Evolutionary conservation across 2,113 vertebrate species (phyloP), one percentile per base, ranked within the genome.

Genomic region (Macaca nemestrina): DNA sequence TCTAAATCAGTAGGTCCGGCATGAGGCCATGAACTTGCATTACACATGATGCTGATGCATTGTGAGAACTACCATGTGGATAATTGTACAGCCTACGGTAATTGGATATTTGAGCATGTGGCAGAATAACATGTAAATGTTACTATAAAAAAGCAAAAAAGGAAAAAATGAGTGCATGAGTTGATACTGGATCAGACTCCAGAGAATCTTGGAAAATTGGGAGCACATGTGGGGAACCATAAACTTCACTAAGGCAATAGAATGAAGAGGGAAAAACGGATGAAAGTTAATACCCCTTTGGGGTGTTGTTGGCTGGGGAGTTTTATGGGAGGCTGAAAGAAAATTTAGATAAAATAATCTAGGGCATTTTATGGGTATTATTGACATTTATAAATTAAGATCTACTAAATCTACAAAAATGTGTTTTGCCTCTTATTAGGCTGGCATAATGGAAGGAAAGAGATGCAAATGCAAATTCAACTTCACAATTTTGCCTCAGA

Each of bases 281-380:
- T 12, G 8, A 7, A 45, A 1, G 1, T 18, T 20, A 23, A 18
- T 45, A 27, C 9, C 23, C 10, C 2, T 3, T 5, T 18, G 38
- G 38, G 27, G 7, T 61, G 11, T 14, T 50, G 22, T 8, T 30
- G 16, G 23, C 38, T 45, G 10, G 10, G 4, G 30, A 45, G 6
- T 12, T 80, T 67, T 25, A 17, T 3, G 10, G 32, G 30, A 73
- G 17, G 38, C 55, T 16, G 40, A 25, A 43, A 81, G n/a, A 82
- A 85, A 67, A 72, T 8, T 8, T 35, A 64, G 30, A 38, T 68
- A 13, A 35, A 30, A 88, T 57, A 68, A 73, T 72, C 30, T 27
- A 18, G 87, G 30, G 30, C 18, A 50, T 72, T 95, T 82, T 13
- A 40, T 6, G 55, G 32, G 3, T 90, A 18, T 73, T 82, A 86